Evolutionary conservation across 1,140 invertebrate genomes (phyloP).

Genomic region (Hylaeus anthracinus): DNA sequence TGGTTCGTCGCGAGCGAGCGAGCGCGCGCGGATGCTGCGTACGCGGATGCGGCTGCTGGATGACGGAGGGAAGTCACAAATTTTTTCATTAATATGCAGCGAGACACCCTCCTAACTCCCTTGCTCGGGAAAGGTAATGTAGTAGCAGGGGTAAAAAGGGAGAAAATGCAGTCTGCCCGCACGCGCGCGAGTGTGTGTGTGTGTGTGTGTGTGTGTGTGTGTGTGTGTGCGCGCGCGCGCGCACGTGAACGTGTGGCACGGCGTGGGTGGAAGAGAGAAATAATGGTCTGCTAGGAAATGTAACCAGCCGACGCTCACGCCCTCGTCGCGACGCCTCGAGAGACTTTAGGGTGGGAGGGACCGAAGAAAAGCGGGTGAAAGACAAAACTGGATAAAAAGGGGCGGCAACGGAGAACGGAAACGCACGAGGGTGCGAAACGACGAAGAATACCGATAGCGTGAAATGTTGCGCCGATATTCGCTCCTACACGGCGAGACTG

Average conservation of each 20-base stretch:
- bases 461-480: conserved; percentile 48
- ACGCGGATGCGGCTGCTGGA: conserved; percentile 56
- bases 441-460: conserved; percentile 25
- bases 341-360: conserved; percentile 61
- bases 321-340: conserved; percentile 68
- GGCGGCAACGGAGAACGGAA: conserved; percentile 24
- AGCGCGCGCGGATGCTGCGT: not conserved
- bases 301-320: conserved; percentile 69
- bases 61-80: conserved; percentile 69
- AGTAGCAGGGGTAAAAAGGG: conserved; percentile 63
- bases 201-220: too few species aligned
- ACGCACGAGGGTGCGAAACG: conserved; percentile 42
- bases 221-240: too few species aligned
- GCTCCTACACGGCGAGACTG: not conserved
- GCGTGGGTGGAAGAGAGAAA: conserved; percentile 64
- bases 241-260: conserved; percentile 28
- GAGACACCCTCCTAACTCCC: conserved; percentile 65
- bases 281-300: conserved; percentile 71
- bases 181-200: conserved; percentile 6
- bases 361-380: conserved; percentile 43
- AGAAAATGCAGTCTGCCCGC: conserved; percentile 55
- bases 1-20: not conserved
- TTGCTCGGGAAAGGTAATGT: conserved; percentile 63
- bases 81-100: conserved; percentile 72
- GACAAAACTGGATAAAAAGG: conserved; percentile 42